These are phyloP conservation scores for Drosophila anomalata DNA, from an alignment of 2,888 invertebrate species.

Conservation along the genomic window DNA sequence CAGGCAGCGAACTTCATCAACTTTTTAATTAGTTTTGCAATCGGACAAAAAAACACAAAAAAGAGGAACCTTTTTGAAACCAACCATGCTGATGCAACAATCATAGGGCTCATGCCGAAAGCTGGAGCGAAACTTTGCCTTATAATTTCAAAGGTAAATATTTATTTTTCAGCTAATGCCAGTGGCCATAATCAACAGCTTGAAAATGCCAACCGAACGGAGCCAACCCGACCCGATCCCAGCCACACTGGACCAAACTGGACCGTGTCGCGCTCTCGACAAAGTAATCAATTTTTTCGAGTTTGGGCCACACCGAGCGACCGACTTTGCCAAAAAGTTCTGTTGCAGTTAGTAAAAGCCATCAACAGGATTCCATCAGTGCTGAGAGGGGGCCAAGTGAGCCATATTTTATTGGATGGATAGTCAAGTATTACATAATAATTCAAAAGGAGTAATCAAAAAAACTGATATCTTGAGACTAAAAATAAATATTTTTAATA, in stretches of 20 bases:
- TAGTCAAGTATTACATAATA: too few relatives aligned
- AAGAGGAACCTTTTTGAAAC: slow-evolving; percentile 20
- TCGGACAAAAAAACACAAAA: slow-evolving; percentile 54
- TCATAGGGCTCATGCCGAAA: slow-evolving; percentile 40
- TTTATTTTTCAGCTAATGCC: slow-evolving; percentile 75
- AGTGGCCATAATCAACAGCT: slow-evolving; percentile 76
- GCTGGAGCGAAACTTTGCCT: slow-evolving; percentile 60
- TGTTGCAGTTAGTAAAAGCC: slow-evolving; percentile 46
- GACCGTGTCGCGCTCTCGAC: slow-evolving; percentile 53
- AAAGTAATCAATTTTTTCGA: slow-evolving; percentile 73
- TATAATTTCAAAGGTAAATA: slow-evolving; percentile 77
- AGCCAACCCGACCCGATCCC: slow-evolving; percentile 5
- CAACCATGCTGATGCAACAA: slow-evolving; percentile 34
- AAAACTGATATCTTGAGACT: too few relatives aligned
- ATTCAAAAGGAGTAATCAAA: too few relatives aligned
- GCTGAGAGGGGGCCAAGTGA: background rate
- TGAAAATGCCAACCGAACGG: slow-evolving; percentile 55
- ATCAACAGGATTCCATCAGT: slow-evolving; percentile 6
- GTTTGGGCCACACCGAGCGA: slow-evolving; percentile 42
- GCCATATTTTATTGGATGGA: background rate
- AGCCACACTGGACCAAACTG: slow-evolving; percentile 41
- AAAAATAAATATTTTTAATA: background rate
- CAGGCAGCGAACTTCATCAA: slow-evolving; percentile 66
- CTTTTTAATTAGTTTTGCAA: slow-evolving; percentile 78
- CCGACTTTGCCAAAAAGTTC: slow-evolving; percentile 63